Evolutionary conservation across 2,888 invertebrate genomes (phyloP).

Genomic region (Cataglyphis cursor): DNA sequence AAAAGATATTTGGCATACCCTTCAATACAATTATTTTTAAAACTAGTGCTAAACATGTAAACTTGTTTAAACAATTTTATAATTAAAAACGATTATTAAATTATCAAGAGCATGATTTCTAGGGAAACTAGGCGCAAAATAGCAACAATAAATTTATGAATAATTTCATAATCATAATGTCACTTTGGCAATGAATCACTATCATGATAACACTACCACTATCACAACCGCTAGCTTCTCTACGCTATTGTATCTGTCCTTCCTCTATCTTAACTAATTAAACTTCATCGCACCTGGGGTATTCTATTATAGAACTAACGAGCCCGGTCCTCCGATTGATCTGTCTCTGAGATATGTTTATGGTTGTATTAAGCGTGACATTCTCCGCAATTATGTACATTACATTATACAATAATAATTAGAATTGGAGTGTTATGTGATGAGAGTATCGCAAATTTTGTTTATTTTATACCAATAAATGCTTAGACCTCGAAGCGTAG

Average conservation of each 20-base stretch:
- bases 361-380: not conserved
- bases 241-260: not conserved
- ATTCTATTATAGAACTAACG: conserved; percentile 24
- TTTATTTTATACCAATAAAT: not conserved
- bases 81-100: not conserved
- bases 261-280: conserved; percentile 15
- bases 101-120: not conserved
- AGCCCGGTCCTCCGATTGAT: conserved; percentile 25
- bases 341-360: conserved; percentile 17
- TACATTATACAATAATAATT: conserved; percentile 10
- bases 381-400: not conserved
- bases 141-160: not conserved
- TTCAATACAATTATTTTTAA: not conserved
- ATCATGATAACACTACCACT: conserved; percentile 27
- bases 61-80: not conserved
- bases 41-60: not conserved
- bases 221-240: conserved; percentile 45
- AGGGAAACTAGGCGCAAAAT: not conserved
- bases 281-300: conserved; percentile 24
- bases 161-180: not conserved
- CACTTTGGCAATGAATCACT: conserved; percentile 10
- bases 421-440: not conserved
- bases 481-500: not conserved
- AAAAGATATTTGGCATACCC: not conserved
- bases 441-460: not conserved